Evolutionary conservation across 2,797 vertebrate species (phyloP), one percentile per base, ranked within the genome.

Genomic region (Takifugu rubripes): DNA sequence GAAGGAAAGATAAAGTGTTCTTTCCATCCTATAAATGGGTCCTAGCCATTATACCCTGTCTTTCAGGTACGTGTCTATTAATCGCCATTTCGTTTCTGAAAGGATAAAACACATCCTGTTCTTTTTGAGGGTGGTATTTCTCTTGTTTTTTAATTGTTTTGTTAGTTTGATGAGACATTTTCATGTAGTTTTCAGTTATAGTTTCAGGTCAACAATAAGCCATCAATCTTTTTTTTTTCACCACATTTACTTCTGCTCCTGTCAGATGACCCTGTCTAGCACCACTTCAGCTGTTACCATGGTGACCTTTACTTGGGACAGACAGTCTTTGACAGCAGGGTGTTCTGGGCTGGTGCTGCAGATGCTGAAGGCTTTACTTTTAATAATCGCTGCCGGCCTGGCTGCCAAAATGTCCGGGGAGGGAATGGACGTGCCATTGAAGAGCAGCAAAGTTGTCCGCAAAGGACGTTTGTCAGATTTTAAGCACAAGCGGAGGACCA

Each of bases 1-100:
- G 86, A 88, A 77, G 78, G 66, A 67, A 77, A 79, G 86, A 86
- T 86, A 81, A 80, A 85, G 56, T 50, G 33, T 3, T 74, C 66
- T 74, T 66, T 73, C 61, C n/a, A 47, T 77, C 63, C 70, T 66
- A 63, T 61, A 62, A 70, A 66, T 43, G 43, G 42, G 26, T 63
- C 62, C 61, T 57, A 40, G 36, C 75, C 55, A 62, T 61, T 59
- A 61, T 59, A 40, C 7, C 40, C 25, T 49, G 21, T 74, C 59
- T 54, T 29, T 72, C 21, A 16, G 57, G 70, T 47, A 33, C 36
- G 12, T 1, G 2, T 64, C 51, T 63, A 52, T 62, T 74, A 61
- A 52, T 77, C 61, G 66, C 49, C 26, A 10, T 45, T 51, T 54
- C 6, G 64, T 49, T 51, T 59, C 7, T 27, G 2, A 54, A 40